Base-by-base conservation (phyloP, 2,113 vertebrate genomes). In the Cyanoramphus novaezelandiae region DNA sequence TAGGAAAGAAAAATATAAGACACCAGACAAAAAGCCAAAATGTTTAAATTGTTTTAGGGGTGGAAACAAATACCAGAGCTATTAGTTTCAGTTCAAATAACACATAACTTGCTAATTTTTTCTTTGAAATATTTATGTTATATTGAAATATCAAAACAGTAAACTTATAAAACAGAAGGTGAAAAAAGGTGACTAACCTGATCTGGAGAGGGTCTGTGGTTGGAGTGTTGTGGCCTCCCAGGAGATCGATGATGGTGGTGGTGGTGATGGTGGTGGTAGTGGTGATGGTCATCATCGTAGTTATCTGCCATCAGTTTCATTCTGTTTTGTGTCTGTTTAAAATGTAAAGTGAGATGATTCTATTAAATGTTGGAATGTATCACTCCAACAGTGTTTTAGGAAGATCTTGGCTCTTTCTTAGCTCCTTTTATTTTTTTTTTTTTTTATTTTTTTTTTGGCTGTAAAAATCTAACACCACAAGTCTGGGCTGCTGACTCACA, bases 301-400 rank as follows among this genome's bases (percentile, higher is more conserved):
- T 98, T 99, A 98, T 99, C 99, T 1, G 99, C 98, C 90, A 99
- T 99, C 95, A 99, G 97, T 96, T 99, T 99, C 99, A 99, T 99
- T 92, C 99, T 98, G 97, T 99, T 99, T 88, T 99, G 99, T 46
- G 99, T 99, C 99, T 99, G 96, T 79, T 59, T n/a, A 64, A 91
- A 65, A 94, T 31, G 92, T n/a, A 97, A 96, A 92, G 81, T 37
- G 71, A 91, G n/a, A 92, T 50, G 94, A 79, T 17, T 67, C 64
- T 75, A 62, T 96, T 93, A 96, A 91, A 82, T 72, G 25, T 25
- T 83, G 44, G 60, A 97, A 87, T 63, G 41, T 8, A 78, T 50
- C 33, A 82, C 28, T 31, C 49, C 17, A 49, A 60, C 9, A 67
- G 11, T 64, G 28, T 50, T 59, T 71, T 41, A 47, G 82, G 39